Percentiles rank a stretch among this genome's conserved stretches.
Conservation (phyloP, 1,140 invertebrate genomes). For the Argopecten irradians region DNA sequence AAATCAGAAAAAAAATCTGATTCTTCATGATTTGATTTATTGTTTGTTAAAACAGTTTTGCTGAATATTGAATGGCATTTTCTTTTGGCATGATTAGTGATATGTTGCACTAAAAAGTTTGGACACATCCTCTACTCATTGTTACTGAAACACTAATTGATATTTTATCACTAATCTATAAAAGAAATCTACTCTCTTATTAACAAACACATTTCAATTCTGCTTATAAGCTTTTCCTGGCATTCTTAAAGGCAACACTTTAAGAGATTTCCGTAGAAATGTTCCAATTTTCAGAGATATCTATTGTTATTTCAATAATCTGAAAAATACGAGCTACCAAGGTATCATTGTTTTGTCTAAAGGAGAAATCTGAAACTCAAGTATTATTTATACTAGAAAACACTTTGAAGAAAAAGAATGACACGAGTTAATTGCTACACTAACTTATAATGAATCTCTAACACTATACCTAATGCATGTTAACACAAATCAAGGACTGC, state of each 20-base stretch:
- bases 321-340: not conserved
- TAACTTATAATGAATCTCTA: not conserved
- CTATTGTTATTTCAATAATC: not conserved
- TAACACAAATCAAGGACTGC: conserved; percentile 9
- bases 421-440: not conserved
- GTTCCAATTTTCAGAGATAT: not conserved
- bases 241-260: not conserved
- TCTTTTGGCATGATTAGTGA: not conserved
- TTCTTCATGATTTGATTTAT: not conserved
- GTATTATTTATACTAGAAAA: not conserved
- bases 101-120: not conserved
- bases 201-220: not conserved
- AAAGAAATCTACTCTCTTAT: not conserved
- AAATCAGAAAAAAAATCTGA: too few relatives aligned
- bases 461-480: conserved; percentile 1
- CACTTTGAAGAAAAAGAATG: not conserved
- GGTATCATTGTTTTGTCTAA: not conserved
- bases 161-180: not conserved
- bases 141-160: not conserved
- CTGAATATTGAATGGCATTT: not conserved
- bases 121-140: not conserved
- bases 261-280: not conserved
- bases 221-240: not conserved
- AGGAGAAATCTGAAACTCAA: not conserved
- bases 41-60: not conserved